These are phyloP conservation scores for Brachycybe producta DNA, from an alignment of 2,888 invertebrate species.

Conservation along the genomic window DNA sequence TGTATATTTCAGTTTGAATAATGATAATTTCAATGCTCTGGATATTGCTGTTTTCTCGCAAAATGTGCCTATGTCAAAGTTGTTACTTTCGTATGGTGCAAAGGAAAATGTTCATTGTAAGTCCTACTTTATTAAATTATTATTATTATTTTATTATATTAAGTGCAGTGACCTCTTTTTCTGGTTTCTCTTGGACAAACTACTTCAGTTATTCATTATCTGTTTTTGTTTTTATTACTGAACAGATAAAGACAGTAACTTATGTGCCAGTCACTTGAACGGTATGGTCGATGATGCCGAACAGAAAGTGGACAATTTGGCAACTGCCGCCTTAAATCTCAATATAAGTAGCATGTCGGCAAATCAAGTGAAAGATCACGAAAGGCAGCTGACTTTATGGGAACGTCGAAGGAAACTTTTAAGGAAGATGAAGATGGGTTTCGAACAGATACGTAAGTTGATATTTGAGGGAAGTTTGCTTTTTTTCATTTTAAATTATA, in stretches of 20 bases:
- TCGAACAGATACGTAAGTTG: constrained; percentile 66
- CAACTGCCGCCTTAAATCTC: constrained; percentile 22
- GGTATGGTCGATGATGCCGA: constrained; percentile 28
- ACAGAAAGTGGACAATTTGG: constrained; percentile 22
- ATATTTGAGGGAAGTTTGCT: no score
- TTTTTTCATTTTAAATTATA: no score
- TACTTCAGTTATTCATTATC: no score
- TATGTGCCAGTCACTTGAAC: constrained; percentile 29
- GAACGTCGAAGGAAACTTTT: constrained; percentile 66
- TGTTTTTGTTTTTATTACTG: constrained; percentile 18
- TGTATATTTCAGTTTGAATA: constrained; percentile 56
- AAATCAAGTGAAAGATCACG: constrained; percentile 32
- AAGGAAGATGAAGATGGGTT: constrained; percentile 68
- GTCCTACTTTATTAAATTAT: constrained; percentile 21
- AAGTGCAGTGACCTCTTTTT: neutral
- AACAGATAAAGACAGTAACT: constrained; percentile 28
- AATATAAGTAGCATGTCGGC: constrained; percentile 23
- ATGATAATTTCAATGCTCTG: constrained; percentile 74
- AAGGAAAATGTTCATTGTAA: constrained; percentile 37
- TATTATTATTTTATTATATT: neutral
- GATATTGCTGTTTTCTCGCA: constrained; percentile 87
- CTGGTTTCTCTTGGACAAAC: neutral
- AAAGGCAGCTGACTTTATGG: constrained; percentile 54
- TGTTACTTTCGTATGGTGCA: constrained; percentile 57
- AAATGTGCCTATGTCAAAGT: constrained; percentile 73